Evolutionary conservation across 53 echinoderm and acorn worm genomes (phyloP).

Genomic region (Paracentrotus lividus): DNA sequence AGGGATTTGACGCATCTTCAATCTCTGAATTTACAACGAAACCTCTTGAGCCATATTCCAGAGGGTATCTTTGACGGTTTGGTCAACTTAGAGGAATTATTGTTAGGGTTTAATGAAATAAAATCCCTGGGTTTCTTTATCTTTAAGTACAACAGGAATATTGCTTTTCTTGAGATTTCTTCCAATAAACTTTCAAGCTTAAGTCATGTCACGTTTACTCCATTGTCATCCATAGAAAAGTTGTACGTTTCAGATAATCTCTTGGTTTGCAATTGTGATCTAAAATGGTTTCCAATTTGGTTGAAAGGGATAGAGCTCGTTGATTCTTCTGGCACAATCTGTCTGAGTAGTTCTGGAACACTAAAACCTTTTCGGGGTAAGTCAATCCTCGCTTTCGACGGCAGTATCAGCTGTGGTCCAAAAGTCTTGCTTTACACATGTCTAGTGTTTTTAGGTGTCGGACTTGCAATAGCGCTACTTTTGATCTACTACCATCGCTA

Average conservation of each 20-base stretch:
- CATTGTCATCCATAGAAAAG: too few species aligned
- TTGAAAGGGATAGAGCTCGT: background rate
- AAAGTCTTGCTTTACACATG: background rate
- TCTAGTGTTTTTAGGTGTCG: background rate
- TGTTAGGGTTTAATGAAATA: background rate
- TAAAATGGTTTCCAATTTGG: background rate
- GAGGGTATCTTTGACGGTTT: background rate
- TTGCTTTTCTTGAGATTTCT: background rate
- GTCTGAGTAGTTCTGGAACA: background rate
- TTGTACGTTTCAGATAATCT: background rate
- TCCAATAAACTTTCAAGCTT: background rate
- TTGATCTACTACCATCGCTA: conserved; percentile 31
- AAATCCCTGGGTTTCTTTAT: background rate
- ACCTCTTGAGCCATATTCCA: background rate
- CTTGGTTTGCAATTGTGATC: background rate
- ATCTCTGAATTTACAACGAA: background rate
- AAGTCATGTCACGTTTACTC: background rate
- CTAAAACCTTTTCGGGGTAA: background rate
- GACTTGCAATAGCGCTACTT: background rate
- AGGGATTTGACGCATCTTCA: background rate
- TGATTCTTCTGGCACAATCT: background rate
- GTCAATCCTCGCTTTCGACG: background rate
- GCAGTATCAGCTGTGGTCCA: background rate
- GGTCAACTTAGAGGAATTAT: background rate
- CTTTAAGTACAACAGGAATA: background rate